phyloP scores from a whole-genome alignment of 2,888 invertebrate genomes.

The Cryptocephalus moraei region DNA sequence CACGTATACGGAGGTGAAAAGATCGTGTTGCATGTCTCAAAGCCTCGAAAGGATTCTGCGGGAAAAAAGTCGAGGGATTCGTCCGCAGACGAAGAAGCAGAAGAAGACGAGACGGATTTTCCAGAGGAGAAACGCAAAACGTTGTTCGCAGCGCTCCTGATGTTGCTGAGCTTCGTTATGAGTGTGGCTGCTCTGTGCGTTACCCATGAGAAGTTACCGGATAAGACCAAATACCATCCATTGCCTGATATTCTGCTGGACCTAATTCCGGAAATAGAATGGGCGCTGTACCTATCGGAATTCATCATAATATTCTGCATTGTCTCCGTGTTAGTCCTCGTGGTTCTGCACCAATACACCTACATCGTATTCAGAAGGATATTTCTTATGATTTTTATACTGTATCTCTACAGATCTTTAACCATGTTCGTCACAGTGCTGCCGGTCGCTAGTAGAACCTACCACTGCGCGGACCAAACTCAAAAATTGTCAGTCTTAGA shows the following conservation, averaged over 20 bases:
- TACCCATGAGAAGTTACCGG: slow-evolving; percentile 4
- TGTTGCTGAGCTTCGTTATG: background rate
- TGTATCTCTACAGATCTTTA: slow-evolving; percentile 2
- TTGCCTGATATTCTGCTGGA: slow-evolving; percentile 2
- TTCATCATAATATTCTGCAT: slow-evolving; percentile 1
- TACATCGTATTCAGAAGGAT: slow-evolving; percentile 2
- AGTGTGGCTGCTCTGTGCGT: background rate
- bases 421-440: slow-evolving; percentile 4
- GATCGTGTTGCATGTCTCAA: no score
- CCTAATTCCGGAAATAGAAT: background rate
- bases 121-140: slow-evolving; percentile 3
- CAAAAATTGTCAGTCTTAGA: background rate
- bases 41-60: no score
- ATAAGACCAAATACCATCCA: background rate
- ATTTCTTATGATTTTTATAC: slow-evolving; percentile 2
- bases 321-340: background rate
- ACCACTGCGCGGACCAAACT: slow-evolving; percentile 1
- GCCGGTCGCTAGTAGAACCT: slow-evolving; percentile 1
- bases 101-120: background rate
- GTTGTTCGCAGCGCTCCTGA: background rate
- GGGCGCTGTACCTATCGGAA: slow-evolving; percentile 1
- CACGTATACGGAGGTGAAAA: no score
- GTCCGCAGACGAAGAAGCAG: no score
- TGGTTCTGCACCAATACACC: slow-evolving; percentile 1
- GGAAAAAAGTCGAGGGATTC: no score